Evolutionary conservation across 2,888 invertebrate species (phyloP).

Genomic region (Epiblema foenella): DNA sequence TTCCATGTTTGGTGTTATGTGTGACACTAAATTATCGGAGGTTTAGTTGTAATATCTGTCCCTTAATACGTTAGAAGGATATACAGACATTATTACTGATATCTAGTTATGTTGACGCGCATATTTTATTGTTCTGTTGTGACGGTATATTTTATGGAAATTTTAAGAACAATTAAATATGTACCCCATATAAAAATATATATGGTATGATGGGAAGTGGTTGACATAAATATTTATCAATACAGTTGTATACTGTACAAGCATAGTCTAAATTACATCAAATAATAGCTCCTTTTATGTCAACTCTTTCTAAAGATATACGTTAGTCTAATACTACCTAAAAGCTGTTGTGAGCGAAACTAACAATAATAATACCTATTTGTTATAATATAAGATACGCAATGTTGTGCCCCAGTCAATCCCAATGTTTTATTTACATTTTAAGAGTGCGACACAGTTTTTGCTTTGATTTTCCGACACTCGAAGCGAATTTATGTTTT

Average conservation of each 20-base stretch:
- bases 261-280: neutral
- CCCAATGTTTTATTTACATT: constrained; percentile 80
- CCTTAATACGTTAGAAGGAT: neutral
- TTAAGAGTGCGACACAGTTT: constrained; percentile 72
- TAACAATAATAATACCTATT: constrained; percentile 50
- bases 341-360: constrained; percentile 50
- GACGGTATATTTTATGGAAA: neutral
- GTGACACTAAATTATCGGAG: constrained; percentile 47
- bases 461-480: constrained; percentile 71
- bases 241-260: neutral
- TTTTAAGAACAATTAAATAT: neutral
- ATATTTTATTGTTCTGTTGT: constrained; percentile 14
- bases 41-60: neutral
- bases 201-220: constrained; percentile 29
- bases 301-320: constrained; percentile 50
- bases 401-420: constrained; percentile 94
- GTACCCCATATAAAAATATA: constrained; percentile 21
- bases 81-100: constrained; percentile 1
- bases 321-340: constrained; percentile 48
- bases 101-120: neutral
- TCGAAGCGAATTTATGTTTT: constrained; percentile 51
- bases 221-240: constrained; percentile 31
- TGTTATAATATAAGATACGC: constrained; percentile 83
- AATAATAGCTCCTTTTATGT: constrained; percentile 42
- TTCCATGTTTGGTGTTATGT: constrained; percentile 69